Percentiles rank a stretch among this genome's conserved stretches.
Conservation (phyloP, 2,888 invertebrate species). For the Metacarcinus magister region DNA sequence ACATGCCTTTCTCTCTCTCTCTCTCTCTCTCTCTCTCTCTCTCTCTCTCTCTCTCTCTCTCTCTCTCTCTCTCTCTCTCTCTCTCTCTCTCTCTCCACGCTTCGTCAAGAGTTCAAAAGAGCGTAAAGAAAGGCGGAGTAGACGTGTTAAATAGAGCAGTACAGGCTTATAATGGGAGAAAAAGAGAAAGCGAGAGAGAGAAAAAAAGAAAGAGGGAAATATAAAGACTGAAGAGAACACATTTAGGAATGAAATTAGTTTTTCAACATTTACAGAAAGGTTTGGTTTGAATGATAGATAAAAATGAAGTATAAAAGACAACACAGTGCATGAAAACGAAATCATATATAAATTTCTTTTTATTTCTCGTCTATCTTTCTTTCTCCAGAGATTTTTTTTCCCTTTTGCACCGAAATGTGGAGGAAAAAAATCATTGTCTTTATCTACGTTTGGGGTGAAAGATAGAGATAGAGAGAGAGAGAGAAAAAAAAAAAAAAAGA, state of each 20-base stretch:
- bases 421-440: neutral
- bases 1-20: neutral
- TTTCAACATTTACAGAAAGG: neutral
- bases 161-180: neutral
- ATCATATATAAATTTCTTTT: neutral
- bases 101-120: neutral
- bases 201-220: slow-evolving; percentile 1
- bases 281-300: too few relatives aligned
- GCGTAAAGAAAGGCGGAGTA: neutral
- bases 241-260: neutral
- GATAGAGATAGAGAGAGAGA: neutral
- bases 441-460: neutral
- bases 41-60: slow-evolving; percentile 40
- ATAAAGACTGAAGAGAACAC: neutral
- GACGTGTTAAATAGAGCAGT: slow-evolving; percentile 41
- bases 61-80: slow-evolving; percentile 38
- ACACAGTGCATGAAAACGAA: neutral
- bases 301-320: neutral
- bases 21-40: slow-evolving; percentile 44
- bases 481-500: neutral
- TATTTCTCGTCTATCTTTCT: too few relatives aligned
- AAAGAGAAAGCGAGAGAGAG: slow-evolving; percentile 29
- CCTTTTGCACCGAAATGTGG: neutral
- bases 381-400: neutral
- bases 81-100: slow-evolving; percentile 17